Evolutionary conservation across 2,888 invertebrate species (phyloP).

Genomic region (Scaptodrosophila latifasciaeformis): DNA sequence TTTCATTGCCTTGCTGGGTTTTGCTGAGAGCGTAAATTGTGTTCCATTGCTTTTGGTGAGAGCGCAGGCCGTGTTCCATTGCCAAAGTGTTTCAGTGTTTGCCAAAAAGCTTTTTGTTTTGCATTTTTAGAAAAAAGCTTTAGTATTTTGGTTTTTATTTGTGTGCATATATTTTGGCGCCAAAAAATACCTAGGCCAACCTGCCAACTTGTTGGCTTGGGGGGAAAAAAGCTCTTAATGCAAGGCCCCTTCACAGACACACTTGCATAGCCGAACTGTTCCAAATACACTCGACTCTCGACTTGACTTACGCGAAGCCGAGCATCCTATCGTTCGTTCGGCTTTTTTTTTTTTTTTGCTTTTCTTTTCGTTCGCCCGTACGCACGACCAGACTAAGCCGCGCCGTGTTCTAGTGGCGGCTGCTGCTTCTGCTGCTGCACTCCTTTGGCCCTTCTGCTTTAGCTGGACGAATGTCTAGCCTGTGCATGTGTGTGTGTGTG

Average conservation of each 20-base stretch:
- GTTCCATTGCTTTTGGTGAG: background rate
- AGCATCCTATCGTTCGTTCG: slow-evolving; percentile 19
- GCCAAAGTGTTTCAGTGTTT: slow-evolving; percentile 23
- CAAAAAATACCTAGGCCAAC: slow-evolving; percentile 30
- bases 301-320: slow-evolving; percentile 28
- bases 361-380: slow-evolving; percentile 11
- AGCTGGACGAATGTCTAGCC: too few relatives aligned
- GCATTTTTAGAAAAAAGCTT: too few relatives aligned
- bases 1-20: too few relatives aligned
- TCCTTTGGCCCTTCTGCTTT: slow-evolving; percentile 18
- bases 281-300: slow-evolving; percentile 41
- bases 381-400: slow-evolving; percentile 6
- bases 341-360: too few relatives aligned
- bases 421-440: slow-evolving; percentile 10
- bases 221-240: too few relatives aligned
- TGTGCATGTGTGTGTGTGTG: too few relatives aligned
- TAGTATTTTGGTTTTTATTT: too few relatives aligned
- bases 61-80: slow-evolving; percentile 31
- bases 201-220: slow-evolving; percentile 20
- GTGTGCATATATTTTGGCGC: slow-evolving; percentile 42
- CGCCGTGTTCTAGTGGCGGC: slow-evolving; percentile 12
- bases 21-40: too few relatives aligned
- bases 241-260: too few relatives aligned
- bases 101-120: slow-evolving; percentile 31
- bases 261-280: too few relatives aligned